These are phyloP conservation scores for Emydoidea blandingii DNA, from an alignment of 2,797 vertebrate species.

Conservation along the genomic window DNA sequence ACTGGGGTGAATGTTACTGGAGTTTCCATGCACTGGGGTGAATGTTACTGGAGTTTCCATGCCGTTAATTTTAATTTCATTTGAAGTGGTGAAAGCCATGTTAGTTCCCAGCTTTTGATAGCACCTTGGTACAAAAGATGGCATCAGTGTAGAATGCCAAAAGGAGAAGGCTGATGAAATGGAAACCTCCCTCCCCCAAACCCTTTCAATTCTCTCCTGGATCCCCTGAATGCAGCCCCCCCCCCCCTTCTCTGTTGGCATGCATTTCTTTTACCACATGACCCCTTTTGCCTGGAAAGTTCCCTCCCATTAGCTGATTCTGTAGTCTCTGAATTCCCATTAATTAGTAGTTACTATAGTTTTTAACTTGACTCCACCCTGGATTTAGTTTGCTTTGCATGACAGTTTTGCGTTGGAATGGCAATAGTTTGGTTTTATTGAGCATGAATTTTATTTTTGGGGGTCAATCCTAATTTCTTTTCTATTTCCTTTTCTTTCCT, in stretches of 20 bases:
- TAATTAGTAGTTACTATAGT: constrained; percentile 58
- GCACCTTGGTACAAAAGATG: background rate
- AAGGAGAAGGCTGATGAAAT: constrained; percentile 10
- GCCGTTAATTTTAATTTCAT: background rate
- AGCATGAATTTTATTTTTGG: constrained; percentile 88
- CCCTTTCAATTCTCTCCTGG: constrained; percentile 50
- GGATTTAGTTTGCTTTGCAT: constrained; percentile 85
- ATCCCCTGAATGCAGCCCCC: constrained; percentile 57
- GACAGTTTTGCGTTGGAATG: constrained; percentile 87
- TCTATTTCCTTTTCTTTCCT: constrained; percentile 89
- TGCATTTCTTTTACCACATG: constrained; percentile 74
- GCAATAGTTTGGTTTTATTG: constrained; percentile 83
- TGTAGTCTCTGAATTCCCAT: constrained; percentile 69
- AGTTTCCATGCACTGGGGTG: background rate
- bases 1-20: background rate
- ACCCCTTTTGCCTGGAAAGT: constrained; percentile 70
- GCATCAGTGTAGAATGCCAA: background rate
- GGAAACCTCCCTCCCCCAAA: constrained; percentile 24
- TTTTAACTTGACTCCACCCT: constrained; percentile 56
- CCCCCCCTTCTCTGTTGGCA: constrained; percentile 78
- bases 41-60: background rate
- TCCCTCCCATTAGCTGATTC: constrained; percentile 55
- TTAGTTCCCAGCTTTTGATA: background rate
- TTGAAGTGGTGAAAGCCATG: background rate
- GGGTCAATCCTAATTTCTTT: constrained; percentile 89